Evolutionary conservation across 1,140 invertebrate genomes (phyloP).

Genomic region (Colletes gigas): DNA sequence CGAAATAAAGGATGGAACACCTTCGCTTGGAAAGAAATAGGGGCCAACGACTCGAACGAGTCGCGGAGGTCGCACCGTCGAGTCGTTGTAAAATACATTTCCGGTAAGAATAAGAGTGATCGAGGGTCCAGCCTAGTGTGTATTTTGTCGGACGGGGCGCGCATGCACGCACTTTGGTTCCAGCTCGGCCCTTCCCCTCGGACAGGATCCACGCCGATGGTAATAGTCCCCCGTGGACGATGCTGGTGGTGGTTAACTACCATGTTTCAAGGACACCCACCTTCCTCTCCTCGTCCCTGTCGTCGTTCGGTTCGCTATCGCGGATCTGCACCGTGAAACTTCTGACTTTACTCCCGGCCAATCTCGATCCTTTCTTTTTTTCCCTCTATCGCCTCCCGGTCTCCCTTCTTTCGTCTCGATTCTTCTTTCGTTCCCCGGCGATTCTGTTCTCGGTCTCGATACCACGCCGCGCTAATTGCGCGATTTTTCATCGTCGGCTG

Average conservation of each 20-base stretch:
- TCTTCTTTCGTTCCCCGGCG: not conserved
- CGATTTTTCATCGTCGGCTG: conserved; percentile 29
- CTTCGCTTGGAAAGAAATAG: too few species aligned
- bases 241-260: conserved; percentile 70
- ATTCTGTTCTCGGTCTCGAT: conserved; percentile 4
- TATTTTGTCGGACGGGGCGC: conserved; percentile 6
- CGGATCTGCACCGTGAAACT: conserved; percentile 47
- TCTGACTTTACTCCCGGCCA: conserved; percentile 48
- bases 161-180: conserved; percentile 34
- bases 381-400: not conserved
- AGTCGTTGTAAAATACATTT: too few species aligned
- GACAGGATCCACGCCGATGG: conserved; percentile 51
- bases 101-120: too few species aligned
- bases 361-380: conserved; percentile 7
- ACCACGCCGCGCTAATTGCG: conserved; percentile 34
- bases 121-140: too few species aligned
- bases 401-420: not conserved
- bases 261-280: conserved; percentile 71
- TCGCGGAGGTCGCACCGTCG: too few species aligned
- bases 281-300: conserved; percentile 20
- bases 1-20: too few species aligned
- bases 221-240: conserved; percentile 60
- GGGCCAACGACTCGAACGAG: too few species aligned
- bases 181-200: conserved; percentile 23
- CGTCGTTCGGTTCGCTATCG: conserved; percentile 55